A percentile compares a stretch with the other conserved stretches of the same genome.
These are phyloP conservation scores for Ypsolopha sequella DNA, from an alignment of 2,888 invertebrate species.

Conservation along the genomic window DNA sequence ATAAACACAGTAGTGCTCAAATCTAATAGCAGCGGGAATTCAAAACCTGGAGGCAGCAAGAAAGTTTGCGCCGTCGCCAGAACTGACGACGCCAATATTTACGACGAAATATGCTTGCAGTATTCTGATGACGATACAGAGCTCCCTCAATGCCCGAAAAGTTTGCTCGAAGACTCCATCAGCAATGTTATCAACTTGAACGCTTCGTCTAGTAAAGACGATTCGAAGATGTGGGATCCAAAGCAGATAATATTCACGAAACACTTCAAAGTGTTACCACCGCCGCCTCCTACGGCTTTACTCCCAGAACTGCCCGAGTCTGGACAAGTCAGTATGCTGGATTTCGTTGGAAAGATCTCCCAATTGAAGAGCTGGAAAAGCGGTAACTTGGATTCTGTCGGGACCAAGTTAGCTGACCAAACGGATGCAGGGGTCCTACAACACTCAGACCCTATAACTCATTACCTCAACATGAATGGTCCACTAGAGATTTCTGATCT, in stretches of 20 bases:
- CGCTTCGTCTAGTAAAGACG: slow-evolving; percentile 59
- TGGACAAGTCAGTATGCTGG: slow-evolving; percentile 45
- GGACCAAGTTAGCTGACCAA: slow-evolving; percentile 53
- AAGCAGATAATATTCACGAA: slow-evolving; percentile 44
- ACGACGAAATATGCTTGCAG: slow-evolving; percentile 65
- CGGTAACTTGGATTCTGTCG: slow-evolving; percentile 46
- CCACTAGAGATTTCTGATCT: slow-evolving; percentile 58
- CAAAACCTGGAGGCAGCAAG: slow-evolving; percentile 68
- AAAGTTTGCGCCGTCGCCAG: slow-evolving; percentile 52
- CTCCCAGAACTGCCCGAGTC: slow-evolving; percentile 47
- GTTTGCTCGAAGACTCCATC: slow-evolving; percentile 55
- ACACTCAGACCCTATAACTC: slow-evolving; percentile 44
- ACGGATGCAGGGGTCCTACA: slow-evolving; percentile 42
- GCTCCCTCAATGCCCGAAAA: slow-evolving; percentile 59
- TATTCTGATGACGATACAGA: slow-evolving; percentile 72
- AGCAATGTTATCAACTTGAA: slow-evolving; percentile 67
- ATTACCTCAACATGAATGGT: slow-evolving; percentile 57
- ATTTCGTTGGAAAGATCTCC: slow-evolving; percentile 55
- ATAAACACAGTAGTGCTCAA: slow-evolving; percentile 54
- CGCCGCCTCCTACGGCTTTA: slow-evolving; percentile 40
- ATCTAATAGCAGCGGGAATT: slow-evolving; percentile 53
- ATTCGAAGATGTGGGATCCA: slow-evolving; percentile 52
- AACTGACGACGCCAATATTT: slow-evolving; percentile 46
- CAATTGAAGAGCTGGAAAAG: slow-evolving; percentile 60
- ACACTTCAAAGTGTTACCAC: slow-evolving; percentile 48